Evolutionary conservation across 2,888 invertebrate genomes (phyloP), one percentile per base, ranked within the genome.

Genomic region (Nomada ferruginata): DNA sequence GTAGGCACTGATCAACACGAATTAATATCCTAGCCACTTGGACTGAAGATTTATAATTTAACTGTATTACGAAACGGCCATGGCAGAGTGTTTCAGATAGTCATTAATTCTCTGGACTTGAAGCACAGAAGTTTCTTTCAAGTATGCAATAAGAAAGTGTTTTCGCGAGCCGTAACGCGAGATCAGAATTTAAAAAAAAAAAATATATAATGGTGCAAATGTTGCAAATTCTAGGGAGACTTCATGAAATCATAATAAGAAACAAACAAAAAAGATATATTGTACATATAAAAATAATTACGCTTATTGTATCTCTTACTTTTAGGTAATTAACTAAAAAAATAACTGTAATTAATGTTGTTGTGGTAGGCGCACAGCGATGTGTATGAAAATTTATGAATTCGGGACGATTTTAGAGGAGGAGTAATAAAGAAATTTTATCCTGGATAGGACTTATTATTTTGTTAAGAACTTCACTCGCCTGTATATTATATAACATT

Each of bases 241-340:
- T 88, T 89, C 87, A 86, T 89, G 88, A 87, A 86, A 89, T 90
- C 88, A 87, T 90, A 89, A 87, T 87, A 88, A 91, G 84, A 86
- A 89, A 87, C 73, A 89, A 88, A 87, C 82, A 86, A 86, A 90
- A 89, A 90, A 90, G 88, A 91, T 90, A 91, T 91, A 90, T 91
- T 92, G 91, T 92, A 92, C 88, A 92, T 91, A 92, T 92, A 93
- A 92, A 93, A 92, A 93, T 93, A 93, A 93, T 93, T 93, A 93
- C 93, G 93, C 93, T 93, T 93, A 93, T 89, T 93, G 92, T 93
- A 93, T 92, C 93, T 93, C 93, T 93, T 93, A 93, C 90, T 92
- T 92, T 92, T 93, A 93, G 92, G 91, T 92, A 91, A 93, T 92
- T 92, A 93, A 93, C 92, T 92, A 91, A 92, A 82, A 72, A 82